phyloP scores from a whole-genome alignment of 1,140 invertebrate genomes.

The Dreissena rostriformis region DNA sequence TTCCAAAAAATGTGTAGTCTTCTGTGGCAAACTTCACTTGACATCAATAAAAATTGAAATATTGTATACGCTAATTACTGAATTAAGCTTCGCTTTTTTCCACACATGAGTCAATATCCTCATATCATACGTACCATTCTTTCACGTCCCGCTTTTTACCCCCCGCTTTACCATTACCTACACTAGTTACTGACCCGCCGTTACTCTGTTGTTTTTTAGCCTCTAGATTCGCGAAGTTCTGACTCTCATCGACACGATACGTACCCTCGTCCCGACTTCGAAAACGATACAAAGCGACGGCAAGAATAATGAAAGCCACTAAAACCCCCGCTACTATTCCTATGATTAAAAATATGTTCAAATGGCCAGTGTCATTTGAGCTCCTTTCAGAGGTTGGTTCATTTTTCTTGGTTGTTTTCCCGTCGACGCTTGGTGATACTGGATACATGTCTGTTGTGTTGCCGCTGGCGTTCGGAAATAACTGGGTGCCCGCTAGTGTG shows the following conservation, averaged over 20 bases:
- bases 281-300: constrained; percentile 94
- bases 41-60: too few species aligned
- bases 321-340: constrained; percentile 95
- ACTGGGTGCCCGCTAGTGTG: not conserved
- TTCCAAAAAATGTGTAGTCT: too few species aligned
- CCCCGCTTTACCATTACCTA: constrained; percentile 82
- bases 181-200: constrained; percentile 79
- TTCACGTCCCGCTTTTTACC: constrained; percentile 94
- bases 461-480: not conserved
- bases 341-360: constrained; percentile 86
- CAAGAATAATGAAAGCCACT: constrained; percentile 94
- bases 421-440: not conserved
- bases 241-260: constrained; percentile 94
- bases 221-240: constrained; percentile 81
- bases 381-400: constrained; percentile 20
- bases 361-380: constrained; percentile 46
- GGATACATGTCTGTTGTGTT: constrained; percentile 18
- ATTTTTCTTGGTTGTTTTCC: constrained; percentile 8
- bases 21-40: too few species aligned
- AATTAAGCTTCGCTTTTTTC: not conserved
- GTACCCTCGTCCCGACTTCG: constrained; percentile 92
- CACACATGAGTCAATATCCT: constrained; percentile 44
- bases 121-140: constrained; percentile 94
- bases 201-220: constrained; percentile 75
- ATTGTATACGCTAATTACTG: too few species aligned